These are phyloP conservation scores for Dromococcyx pavoninus DNA, from an alignment of 2,797 vertebrate species.

Conservation along the genomic window DNA sequence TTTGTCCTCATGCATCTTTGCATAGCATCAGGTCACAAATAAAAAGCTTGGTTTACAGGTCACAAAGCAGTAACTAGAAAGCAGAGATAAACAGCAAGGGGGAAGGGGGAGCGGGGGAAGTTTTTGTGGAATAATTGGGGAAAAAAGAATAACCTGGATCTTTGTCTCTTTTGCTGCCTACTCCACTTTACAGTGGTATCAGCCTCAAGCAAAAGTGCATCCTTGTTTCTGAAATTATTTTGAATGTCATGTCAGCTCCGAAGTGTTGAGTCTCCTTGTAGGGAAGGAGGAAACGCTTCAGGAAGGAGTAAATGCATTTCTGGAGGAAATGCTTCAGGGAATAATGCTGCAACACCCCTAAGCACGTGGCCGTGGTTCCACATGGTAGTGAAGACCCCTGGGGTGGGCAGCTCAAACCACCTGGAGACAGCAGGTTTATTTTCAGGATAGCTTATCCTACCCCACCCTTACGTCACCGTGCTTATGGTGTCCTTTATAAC, in stretches of 20 bases:
- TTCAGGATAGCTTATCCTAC: neutral
- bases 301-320: too few relatives aligned
- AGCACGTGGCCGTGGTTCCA: neutral
- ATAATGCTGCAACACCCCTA: neutral
- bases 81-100: neutral
- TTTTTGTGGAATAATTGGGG: neutral
- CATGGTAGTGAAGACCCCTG: neutral
- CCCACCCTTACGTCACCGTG: neutral
- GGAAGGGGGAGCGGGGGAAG: too few relatives aligned
- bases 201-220: neutral
- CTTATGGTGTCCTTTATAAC: neutral
- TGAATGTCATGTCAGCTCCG: neutral
- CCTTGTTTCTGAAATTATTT: neutral
- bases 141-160: neutral
- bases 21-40: conserved; percentile 33
- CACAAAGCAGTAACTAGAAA: conserved; percentile 26
- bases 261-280: neutral
- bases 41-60: neutral
- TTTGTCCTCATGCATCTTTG: conserved; percentile 29
- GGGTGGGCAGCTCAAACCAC: neutral
- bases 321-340: neutral
- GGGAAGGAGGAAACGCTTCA: neutral
- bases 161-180: neutral
- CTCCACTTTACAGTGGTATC: neutral
- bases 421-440: neutral